Base-by-base conservation (phyloP, 1,140 invertebrate genomes). In the Anagrus nilaparvatae region DNA sequence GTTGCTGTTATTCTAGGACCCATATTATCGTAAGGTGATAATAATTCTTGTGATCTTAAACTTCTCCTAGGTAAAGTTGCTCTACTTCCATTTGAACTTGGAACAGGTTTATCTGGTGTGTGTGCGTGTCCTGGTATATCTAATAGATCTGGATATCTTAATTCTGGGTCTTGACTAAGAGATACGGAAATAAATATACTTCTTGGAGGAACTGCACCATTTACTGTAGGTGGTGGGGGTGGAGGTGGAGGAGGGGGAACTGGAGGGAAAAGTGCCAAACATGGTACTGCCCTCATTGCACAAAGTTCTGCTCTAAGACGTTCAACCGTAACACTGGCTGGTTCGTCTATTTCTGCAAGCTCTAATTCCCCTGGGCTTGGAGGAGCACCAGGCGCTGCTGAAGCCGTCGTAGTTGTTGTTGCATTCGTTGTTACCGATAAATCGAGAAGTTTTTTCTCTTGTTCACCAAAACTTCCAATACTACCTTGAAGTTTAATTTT, bases 1-100 rank as follows among this genome's bases (percentile, higher is more conserved):
- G 83, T 84, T 2, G 85, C 87, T 5, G 87, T 91, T 9, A 89
- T 84, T 51, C 87, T 72, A 19, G 84, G 82, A 1, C 88, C 88
- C 79, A 92, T 85, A 57, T 89, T 89, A 61, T 92, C 88, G 60
- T 91, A 91, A 63, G 63, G 67, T 49, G 66, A 63, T 46, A 65
- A 56, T 46, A 67, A 48, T 46, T 71, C 63, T 40, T 48, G 35
- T 14, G 52, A 60, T 10, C 61, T 50, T 20, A 66, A 38, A 32
- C 56, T 51, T 25, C 64, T 67, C 12, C 79, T 64, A 3, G 79
- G 79, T 30, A 81, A 52, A 2, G 76, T 78, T 5, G 78, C 77
- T 39, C 76, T 80, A 37, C 71, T 73, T n/a, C n/a, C n/a, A n/a
- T n/a, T n/a, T n/a, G n/a, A n/a, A n/a, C n/a, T n/a, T n/a, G n/a